Base-by-base conservation (phyloP, 2,888 invertebrate species). In the Amphipoea lucens region DNA sequence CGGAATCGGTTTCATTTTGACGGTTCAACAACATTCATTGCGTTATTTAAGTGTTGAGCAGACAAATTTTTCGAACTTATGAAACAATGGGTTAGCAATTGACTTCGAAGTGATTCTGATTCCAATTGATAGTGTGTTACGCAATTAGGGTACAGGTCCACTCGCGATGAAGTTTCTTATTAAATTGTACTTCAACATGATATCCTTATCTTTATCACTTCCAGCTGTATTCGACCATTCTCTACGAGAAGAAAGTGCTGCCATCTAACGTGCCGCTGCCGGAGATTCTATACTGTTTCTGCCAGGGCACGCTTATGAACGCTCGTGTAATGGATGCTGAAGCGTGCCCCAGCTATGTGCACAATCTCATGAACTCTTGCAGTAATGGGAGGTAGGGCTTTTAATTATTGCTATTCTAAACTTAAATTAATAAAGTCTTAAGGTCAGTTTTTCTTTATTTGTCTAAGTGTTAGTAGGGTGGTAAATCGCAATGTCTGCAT, bases 301-400 rank as follows among this genome's bases (percentile, higher is more conserved):
- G 96, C 75, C 97, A 97, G 87, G 97, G 97, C 0, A 91, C 95
- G 1, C 90, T 97, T 54, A 94, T 97, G 81, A 97, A 97, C 72
- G 95, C 97, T 0, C 93, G 97, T n/a, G 91, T 97, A 67, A 90
- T 97, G 90, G 95, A 96, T 76, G 92, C 95, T 0, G 95, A 97
- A 0, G 94, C 94, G 2, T 97, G 97, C 81, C 97, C 97, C 0
- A 90, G 91, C 54, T 97, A 97, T 85, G 95, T 97, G 42, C 88
- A 94, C 76, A 97, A 97, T 78, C 94, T 97, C 69, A 94, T 97
- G 85, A 93, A 90, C 70, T 90, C 92, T 68, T 94, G 96, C 60
- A 96, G 96, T 67, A 94, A 95, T 89, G 96, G 96, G 89, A 89
- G 94, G 97, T 97, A 91, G 91, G 96, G 29, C 5, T 36, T 63